Percentiles rank a stretch among this genome's conserved stretches.
phyloP scores from a whole-genome alignment of 2,797 vertebrate genomes.

The Calcarius lapponicus region DNA sequence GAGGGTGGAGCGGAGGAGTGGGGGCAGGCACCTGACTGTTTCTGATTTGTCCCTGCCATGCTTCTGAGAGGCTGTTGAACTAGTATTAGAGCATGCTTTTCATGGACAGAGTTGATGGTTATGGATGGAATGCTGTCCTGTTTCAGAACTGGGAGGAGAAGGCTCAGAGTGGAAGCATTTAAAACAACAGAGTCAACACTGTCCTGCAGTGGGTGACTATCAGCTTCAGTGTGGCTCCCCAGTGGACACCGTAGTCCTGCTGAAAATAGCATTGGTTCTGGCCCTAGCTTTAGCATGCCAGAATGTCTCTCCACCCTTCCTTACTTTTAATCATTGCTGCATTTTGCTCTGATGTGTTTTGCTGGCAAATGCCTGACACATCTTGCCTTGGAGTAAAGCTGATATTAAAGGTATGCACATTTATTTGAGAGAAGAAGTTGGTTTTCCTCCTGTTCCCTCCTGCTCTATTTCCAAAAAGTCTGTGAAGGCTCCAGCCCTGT shows the following conservation, averaged over 20 bases:
- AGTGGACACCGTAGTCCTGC: neutral
- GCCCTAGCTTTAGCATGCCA: neutral
- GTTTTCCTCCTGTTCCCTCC: neutral
- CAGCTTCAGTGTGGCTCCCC: neutral
- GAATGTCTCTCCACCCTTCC: neutral
- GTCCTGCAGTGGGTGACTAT: neutral
- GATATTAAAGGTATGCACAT: neutral
- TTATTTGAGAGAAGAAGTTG: neutral
- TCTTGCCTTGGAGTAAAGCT: neutral
- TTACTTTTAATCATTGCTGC: neutral
- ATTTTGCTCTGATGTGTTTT: neutral
- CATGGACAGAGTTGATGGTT: neutral
- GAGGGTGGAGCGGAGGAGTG: neutral
- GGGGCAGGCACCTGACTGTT: neutral
- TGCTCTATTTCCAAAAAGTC: neutral
- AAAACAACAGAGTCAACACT: neutral
- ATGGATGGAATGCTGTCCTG: neutral
- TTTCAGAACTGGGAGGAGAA: neutral
- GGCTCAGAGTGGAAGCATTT: neutral
- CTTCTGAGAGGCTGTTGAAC: neutral
- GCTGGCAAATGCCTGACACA: neutral
- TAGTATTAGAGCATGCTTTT: neutral
- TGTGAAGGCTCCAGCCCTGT: neutral
- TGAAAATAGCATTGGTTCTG: neutral
- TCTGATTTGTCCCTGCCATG: neutral